Conservation (phyloP, 2,888 invertebrate genomes). For the Chalcosyrphus nemorum region DNA sequence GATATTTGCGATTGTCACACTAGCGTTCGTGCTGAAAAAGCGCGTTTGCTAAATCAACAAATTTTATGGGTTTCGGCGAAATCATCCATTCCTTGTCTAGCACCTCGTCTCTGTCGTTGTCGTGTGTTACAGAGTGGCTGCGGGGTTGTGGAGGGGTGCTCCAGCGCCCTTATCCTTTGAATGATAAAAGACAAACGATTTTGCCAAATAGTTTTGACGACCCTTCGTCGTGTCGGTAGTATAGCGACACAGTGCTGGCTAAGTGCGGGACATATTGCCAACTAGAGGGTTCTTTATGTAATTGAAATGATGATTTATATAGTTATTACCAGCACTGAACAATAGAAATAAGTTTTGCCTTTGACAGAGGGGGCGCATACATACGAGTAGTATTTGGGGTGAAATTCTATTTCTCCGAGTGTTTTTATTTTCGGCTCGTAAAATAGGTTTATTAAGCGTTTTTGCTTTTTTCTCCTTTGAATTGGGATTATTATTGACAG, state of each 20-base stretch:
- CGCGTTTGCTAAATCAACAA: slow-evolving; percentile 71
- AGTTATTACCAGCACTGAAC: slow-evolving; percentile 52
- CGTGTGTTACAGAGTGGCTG: not conserved
- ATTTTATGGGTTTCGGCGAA: slow-evolving; percentile 62
- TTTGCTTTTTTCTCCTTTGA: not conserved
- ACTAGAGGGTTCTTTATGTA: slow-evolving; percentile 59
- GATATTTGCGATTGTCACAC: slow-evolving; percentile 67
- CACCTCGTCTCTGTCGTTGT: slow-evolving; percentile 34
- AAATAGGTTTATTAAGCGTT: slow-evolving; percentile 22
- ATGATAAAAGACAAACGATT: slow-evolving; percentile 63
- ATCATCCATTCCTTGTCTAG: slow-evolving; percentile 61
- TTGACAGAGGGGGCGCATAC: slow-evolving; percentile 6
- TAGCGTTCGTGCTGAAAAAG: slow-evolving; percentile 58
- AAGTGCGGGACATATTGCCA: slow-evolving; percentile 30
- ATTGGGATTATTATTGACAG: slow-evolving; percentile 10
- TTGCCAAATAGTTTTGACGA: slow-evolving; percentile 54
- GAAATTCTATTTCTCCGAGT: slow-evolving; percentile 20
- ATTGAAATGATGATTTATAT: slow-evolving; percentile 71
- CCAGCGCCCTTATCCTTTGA: slow-evolving; percentile 56
- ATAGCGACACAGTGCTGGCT: not conserved
- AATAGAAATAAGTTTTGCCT: slow-evolving; percentile 39
- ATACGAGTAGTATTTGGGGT: not conserved
- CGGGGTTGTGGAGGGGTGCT: not conserved
- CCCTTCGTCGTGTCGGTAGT: slow-evolving; percentile 8
- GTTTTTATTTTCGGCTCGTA: slow-evolving; percentile 31